Evolutionary conservation across 2,888 invertebrate species (phyloP).

Genomic region (Syritta pipiens): DNA sequence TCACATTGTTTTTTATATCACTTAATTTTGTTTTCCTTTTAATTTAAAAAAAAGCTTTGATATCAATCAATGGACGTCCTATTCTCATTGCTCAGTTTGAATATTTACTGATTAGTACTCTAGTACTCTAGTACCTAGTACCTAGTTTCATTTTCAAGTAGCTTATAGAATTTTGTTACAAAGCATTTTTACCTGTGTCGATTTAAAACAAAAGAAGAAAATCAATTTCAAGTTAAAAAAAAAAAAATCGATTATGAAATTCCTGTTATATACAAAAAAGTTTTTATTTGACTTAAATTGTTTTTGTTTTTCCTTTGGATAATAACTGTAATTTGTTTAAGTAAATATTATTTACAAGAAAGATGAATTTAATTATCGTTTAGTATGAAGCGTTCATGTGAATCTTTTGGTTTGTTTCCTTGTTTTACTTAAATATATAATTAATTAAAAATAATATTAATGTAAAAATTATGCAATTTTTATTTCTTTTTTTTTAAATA

Average conservation of each 20-base stretch:
- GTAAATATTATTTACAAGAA: slow-evolving; percentile 63
- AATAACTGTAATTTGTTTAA: slow-evolving; percentile 52
- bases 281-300: slow-evolving; percentile 54
- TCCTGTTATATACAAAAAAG: slow-evolving; percentile 48
- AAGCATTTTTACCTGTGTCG: slow-evolving; percentile 46
- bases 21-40: too few species aligned
- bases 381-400: slow-evolving; percentile 67
- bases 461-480: slow-evolving; percentile 46
- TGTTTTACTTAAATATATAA: slow-evolving; percentile 58
- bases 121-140: too few species aligned
- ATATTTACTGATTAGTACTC: too few species aligned
- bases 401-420: too few species aligned
- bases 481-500: slow-evolving; percentile 33
- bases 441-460: slow-evolving; percentile 60
- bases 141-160: too few species aligned
- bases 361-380: slow-evolving; percentile 64
- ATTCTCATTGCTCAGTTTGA: neutral
- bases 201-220: slow-evolving; percentile 10
- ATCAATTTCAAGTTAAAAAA: slow-evolving; percentile 25
- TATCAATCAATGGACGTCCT: neutral
- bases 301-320: slow-evolving; percentile 45
- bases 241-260: slow-evolving; percentile 22
- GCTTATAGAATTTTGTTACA: neutral
- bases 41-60: neutral
- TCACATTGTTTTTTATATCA: too few species aligned